Conservation (phyloP, 2,888 invertebrate genomes). For the Coelopa pilipes region DNA sequence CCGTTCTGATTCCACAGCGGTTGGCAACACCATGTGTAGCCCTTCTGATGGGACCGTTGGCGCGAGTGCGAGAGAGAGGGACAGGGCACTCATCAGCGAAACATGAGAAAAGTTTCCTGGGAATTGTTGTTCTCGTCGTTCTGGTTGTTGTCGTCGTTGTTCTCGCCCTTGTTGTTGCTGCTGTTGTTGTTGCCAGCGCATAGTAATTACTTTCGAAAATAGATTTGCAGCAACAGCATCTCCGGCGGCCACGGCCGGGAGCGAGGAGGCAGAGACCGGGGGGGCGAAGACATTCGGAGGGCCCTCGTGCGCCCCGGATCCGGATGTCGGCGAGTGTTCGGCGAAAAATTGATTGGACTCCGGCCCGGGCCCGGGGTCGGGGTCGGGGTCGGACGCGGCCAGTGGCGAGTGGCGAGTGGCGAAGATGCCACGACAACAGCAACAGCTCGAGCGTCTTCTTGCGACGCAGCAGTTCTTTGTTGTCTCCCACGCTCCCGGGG, state of each 20-base stretch:
- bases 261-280: not conserved
- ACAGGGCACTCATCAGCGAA: not conserved
- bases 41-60: not conserved
- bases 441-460: slow-evolving; percentile 1
- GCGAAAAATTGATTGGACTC: slow-evolving; percentile 23
- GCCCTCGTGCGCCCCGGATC: not conserved
- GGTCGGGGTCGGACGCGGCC: too few relatives aligned
- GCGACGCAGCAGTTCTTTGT: not conserved
- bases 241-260: not conserved
- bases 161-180: too few relatives aligned
- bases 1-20: not conserved
- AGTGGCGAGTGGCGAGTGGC: too few relatives aligned
- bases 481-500: too few relatives aligned
- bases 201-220: slow-evolving; percentile 6
- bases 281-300: not conserved
- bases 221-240: not conserved
- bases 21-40: not conserved
- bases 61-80: not conserved
- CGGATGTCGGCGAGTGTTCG: not conserved
- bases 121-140: too few relatives aligned
- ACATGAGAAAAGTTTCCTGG: not conserved
- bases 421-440: slow-evolving; percentile 32
- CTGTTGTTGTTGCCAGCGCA: not conserved
- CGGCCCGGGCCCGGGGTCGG: too few relatives aligned
- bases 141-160: not conserved